These are phyloP conservation scores for Hofmannophila pseudospretella DNA, from an alignment of 2,888 invertebrate species.

Conservation along the genomic window DNA sequence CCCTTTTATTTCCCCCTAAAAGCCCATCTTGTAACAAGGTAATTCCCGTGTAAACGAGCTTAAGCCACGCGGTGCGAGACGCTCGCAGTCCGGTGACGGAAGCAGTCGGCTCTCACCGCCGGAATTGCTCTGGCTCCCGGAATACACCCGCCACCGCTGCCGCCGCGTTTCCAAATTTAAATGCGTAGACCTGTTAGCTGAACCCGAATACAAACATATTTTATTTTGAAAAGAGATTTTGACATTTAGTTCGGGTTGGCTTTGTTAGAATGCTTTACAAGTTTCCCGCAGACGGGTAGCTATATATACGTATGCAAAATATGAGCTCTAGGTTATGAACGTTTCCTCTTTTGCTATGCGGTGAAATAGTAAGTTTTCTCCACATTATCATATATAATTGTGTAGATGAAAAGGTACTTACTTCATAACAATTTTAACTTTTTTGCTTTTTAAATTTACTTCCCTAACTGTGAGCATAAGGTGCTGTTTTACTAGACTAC, in stretches of 20 bases:
- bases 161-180: constrained; percentile 47
- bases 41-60: constrained; percentile 33
- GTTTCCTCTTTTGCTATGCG: no score
- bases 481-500: no score
- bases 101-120: constrained; percentile 22
- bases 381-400: no score
- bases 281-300: neutral
- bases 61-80: constrained; percentile 19
- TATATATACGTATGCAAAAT: no score
- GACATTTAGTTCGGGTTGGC: constrained; percentile 1
- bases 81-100: constrained; percentile 17
- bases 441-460: no score
- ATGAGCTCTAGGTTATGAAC: no score
- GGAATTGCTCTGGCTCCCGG: constrained; percentile 19
- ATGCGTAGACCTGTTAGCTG: constrained; percentile 33
- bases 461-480: no score
- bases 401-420: no score
- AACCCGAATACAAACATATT: constrained; percentile 24
- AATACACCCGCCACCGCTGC: constrained; percentile 28
- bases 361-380: no score
- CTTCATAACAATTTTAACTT: no score
- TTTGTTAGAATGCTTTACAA: constrained; percentile 1
- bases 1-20: constrained; percentile 21
- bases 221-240: constrained; percentile 19
- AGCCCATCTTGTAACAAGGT: constrained; percentile 34